Conservation (phyloP, 2,113 vertebrate genomes). For the Azemiops feae region DNA sequence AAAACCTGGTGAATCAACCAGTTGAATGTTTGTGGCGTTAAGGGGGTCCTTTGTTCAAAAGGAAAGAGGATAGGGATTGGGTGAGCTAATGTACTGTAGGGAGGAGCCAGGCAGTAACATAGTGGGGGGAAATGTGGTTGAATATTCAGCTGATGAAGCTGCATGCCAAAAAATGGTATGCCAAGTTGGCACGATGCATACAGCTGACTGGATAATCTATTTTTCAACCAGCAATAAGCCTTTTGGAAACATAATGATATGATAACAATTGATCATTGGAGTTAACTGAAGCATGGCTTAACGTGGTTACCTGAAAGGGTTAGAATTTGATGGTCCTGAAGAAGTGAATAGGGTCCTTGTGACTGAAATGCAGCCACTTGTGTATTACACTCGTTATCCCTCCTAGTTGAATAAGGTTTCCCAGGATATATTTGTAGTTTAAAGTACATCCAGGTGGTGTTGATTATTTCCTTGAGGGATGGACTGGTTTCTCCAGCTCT, state of each 20-base stretch:
- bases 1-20: neutral
- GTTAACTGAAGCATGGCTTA: neutral
- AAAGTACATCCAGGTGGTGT: neutral
- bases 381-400: neutral
- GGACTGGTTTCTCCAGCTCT: neutral
- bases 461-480: neutral
- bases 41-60: neutral
- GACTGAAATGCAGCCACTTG: neutral
- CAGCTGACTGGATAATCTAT: neutral
- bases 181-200: neutral
- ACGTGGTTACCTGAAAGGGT: neutral
- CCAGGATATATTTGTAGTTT: neutral
- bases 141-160: neutral
- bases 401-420: neutral
- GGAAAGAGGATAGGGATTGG: neutral
- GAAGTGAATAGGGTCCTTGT: neutral
- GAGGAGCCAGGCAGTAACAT: neutral
- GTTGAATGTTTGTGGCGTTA: neutral
- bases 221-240: neutral
- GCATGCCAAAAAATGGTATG: neutral
- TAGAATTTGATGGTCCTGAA: neutral
- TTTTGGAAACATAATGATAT: neutral
- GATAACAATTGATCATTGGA: neutral
- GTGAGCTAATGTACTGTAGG: neutral
- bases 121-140: neutral